Evolutionary conservation across 2,888 invertebrate species (phyloP), one percentile per base, ranked within the genome.

Genomic region (Automeris io): DNA sequence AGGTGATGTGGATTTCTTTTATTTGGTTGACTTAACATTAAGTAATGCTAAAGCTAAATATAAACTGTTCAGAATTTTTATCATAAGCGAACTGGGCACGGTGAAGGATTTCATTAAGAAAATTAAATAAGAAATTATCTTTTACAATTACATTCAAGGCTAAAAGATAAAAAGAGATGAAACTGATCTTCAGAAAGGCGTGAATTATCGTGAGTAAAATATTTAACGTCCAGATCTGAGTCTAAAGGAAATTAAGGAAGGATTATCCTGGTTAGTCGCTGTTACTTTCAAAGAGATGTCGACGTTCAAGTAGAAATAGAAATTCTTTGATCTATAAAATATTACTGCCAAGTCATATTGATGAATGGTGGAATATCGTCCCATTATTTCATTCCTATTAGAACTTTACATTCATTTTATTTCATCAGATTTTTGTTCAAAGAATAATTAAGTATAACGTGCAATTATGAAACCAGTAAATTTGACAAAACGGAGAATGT

Each of bases 241-340:
- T 57, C 51, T 42, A 49, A 49, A 60, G 68, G 65, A 76, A 78
- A 74, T 76, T 69, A 62, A 61, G 46, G 35, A 61, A 68, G 70
- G 70, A 69, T 59, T 63, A 71, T 67, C 65, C 60, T 55, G 56
- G 54, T 50, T 58, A 64, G 59, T 43, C 61, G 58, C 58, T 60
- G 46, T 46, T 48, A 52, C 56, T 60, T 58, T 70, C 68, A 76
- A 72, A 76, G 75, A 54, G 55, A 62, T 54, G 55, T 53, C 54
- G 60, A 43, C 52, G 57, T 57, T 57, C 49, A 48, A 58, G 62
- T 66, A 61, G 55, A 69, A 70, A 74, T 70, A 67, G 66, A 64
- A 68, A 57, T 61, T 50, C 64, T 76, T 78, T 78, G 75, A 77
- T 76, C 66, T 76, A 57, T 51, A 50, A 61, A 65, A 66, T 61